A percentile compares a stretch with the other conserved stretches of the same genome.
Conservation (phyloP, 1,140 invertebrate genomes). For the Macrocentrus cingulum region DNA sequence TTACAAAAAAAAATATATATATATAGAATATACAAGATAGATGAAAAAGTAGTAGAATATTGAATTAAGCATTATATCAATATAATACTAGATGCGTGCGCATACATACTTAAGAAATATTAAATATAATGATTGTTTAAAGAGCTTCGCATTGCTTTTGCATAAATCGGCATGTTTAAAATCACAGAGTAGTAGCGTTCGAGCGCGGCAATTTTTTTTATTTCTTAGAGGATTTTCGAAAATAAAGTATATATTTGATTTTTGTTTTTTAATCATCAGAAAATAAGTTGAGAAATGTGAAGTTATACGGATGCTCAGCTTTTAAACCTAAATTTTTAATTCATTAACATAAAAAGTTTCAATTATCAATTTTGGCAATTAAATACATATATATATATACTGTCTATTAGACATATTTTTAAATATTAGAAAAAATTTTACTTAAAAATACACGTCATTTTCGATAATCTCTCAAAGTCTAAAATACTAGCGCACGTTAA, state of each 20-base stretch:
- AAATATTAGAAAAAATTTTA: too few relatives aligned
- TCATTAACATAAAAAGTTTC: too few relatives aligned
- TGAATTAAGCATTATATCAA: constrained; percentile 18
- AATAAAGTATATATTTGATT: constrained; percentile 25
- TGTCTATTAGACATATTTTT: too few relatives aligned
- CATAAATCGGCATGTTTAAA: constrained; percentile 39
- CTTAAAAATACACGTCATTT: too few relatives aligned
- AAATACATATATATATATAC: too few relatives aligned
- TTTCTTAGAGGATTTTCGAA: constrained; percentile 36
- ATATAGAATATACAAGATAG: background rate
- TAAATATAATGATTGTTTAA: constrained; percentile 36
- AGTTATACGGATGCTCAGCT: too few relatives aligned
- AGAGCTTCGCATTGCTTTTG: constrained; percentile 35
- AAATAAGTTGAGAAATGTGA: too few relatives aligned
- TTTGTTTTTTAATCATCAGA: too few relatives aligned
- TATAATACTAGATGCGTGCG: constrained; percentile 29
- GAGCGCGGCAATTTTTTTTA: constrained; percentile 42
- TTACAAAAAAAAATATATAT: background rate
- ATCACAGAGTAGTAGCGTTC: constrained; percentile 51
- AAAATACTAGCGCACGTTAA: too few relatives aligned
- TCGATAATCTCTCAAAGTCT: too few relatives aligned
- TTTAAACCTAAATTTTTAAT: too few relatives aligned
- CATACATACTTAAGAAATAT: constrained; percentile 10
- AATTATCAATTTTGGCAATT: too few relatives aligned
- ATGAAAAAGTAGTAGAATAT: background rate